These are phyloP conservation scores for Ceyx erithaca DNA, from an alignment of 2,797 vertebrate species.

Conservation along the genomic window DNA sequence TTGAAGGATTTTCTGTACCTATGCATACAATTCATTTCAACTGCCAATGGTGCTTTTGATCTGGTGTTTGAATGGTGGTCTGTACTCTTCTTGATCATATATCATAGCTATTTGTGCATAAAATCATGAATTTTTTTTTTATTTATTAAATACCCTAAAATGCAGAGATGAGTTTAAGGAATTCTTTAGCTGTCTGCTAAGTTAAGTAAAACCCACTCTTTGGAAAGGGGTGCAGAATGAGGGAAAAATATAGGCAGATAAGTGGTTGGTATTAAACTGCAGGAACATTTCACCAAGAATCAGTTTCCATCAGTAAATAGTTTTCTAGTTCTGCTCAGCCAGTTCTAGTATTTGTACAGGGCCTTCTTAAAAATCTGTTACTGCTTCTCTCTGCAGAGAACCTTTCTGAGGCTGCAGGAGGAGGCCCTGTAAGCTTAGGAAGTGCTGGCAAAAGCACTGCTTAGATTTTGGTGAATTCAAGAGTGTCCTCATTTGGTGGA, in stretches of 20 bases:
- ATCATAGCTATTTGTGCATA: neutral
- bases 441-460: neutral
- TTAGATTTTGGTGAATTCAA: neutral
- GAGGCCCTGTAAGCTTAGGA: neutral
- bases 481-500: neutral
- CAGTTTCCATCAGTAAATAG: neutral
- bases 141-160: neutral
- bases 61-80: neutral
- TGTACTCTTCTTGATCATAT: neutral
- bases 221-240: neutral
- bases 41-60: neutral
- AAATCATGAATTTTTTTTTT: neutral
- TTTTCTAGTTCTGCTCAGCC: neutral
- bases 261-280: neutral
- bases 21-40: neutral
- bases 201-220: neutral
- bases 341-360: neutral
- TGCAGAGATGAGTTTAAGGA: neutral
- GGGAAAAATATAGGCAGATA: neutral
- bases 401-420: neutral
- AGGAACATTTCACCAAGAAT: neutral
- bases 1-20: slow-evolving; percentile 4
- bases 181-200: neutral
- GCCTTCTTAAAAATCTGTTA: neutral
- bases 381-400: neutral